phyloP scores from a whole-genome alignment of 2,797 vertebrate species.

The Lophius americanus region DNA sequence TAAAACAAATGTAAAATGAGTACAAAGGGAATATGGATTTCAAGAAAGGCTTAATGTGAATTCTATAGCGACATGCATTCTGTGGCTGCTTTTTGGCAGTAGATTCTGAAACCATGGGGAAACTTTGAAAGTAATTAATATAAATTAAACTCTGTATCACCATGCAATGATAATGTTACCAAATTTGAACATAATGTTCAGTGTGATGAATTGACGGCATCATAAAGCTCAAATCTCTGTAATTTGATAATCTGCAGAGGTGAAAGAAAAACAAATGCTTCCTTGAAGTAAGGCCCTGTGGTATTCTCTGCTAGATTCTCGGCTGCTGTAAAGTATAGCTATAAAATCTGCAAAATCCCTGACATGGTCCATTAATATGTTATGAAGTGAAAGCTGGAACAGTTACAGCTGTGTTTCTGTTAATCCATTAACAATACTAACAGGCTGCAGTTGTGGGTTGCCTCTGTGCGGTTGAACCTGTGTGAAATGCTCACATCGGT shows the following conservation, averaged over 20 bases:
- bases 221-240: neutral
- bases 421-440: slow-evolving; percentile 1
- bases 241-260: slow-evolving; percentile 1
- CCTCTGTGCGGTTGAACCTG: neutral
- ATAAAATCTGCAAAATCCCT: slow-evolving; percentile 14
- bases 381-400: neutral
- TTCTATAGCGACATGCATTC: neutral
- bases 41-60: neutral
- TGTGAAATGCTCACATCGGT: neutral
- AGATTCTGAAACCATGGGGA: neutral
- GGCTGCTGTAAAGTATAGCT: neutral
- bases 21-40: neutral
- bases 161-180: neutral
- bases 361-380: neutral
- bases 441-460: neutral
- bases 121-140: neutral
- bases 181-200: neutral
- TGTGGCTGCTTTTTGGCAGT: neutral
- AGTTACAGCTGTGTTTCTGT: slow-evolving; percentile 7
- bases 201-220: neutral
- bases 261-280: neutral
- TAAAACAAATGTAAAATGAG: neutral
- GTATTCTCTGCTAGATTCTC: neutral
- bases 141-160: neutral
- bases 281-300: neutral